These are phyloP conservation scores for Nothocercus nigrocapillus DNA, from an alignment of 2,113 vertebrate genomes.

Conservation along the genomic window DNA sequence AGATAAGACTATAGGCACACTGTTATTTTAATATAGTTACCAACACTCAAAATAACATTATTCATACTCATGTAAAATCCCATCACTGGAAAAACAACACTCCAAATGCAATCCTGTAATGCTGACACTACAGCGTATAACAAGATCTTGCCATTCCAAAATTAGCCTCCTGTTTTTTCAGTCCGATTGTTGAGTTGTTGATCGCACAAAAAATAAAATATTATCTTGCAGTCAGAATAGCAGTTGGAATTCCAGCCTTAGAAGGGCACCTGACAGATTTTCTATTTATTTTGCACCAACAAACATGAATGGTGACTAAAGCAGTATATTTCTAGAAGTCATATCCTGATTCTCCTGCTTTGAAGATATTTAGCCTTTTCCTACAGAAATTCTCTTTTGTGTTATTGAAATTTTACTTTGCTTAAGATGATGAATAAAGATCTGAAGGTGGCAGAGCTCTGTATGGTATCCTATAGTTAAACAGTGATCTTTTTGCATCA, in stretches of 20 bases:
- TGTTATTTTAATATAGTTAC: constrained; percentile 4
- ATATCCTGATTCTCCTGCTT: background rate
- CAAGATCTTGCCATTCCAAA: background rate
- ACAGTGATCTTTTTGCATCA: background rate
- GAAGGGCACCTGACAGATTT: background rate
- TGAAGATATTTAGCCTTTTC: background rate
- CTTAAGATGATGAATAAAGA: background rate
- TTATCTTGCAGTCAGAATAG: background rate
- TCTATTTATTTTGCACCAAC: background rate
- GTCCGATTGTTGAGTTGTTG: background rate
- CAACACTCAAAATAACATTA: constrained; percentile 28
- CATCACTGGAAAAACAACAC: constrained; percentile 14
- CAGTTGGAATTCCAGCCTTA: background rate
- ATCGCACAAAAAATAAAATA: background rate
- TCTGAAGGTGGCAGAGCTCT: background rate
- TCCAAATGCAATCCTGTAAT: background rate
- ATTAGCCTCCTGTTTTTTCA: background rate
- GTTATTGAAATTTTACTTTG: background rate
- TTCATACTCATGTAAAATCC: background rate
- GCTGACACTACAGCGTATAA: background rate
- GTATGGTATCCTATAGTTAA: background rate
- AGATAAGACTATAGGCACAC: background rate
- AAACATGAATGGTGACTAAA: background rate
- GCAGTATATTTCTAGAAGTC: background rate
- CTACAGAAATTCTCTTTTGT: background rate